These are phyloP conservation scores for Pelecanus crispus DNA, from an alignment of 2,113 vertebrate genomes.

Conservation along the genomic window DNA sequence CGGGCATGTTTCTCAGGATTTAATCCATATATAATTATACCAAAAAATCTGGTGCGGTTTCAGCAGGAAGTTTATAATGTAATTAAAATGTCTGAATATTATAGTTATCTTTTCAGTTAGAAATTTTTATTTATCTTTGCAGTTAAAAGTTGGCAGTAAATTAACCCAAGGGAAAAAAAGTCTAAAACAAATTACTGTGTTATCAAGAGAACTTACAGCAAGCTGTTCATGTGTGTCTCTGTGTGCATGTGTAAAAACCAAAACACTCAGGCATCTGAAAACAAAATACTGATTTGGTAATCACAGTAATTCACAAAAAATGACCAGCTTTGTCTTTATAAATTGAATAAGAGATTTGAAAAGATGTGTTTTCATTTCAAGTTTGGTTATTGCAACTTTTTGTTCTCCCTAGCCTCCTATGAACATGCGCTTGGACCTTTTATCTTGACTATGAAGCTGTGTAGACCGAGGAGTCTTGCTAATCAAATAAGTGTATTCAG, in stretches of 20 bases:
- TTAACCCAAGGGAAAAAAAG: neutral
- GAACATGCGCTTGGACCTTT: neutral
- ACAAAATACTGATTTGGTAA: neutral
- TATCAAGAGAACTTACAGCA: neutral
- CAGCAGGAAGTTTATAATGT: neutral
- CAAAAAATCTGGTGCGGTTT: neutral
- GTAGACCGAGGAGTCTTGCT: neutral
- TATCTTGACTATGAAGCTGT: rapidly evolving
- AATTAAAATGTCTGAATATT: neutral
- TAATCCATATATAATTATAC: neutral
- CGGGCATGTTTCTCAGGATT: neutral
- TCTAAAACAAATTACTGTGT: neutral
- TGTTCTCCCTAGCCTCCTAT: neutral
- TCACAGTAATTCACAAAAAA: neutral
- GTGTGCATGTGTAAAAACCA: neutral
- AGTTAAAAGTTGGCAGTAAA: neutral
- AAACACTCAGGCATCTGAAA: neutral
- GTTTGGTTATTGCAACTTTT: neutral
- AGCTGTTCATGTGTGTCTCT: neutral
- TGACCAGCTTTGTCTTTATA: neutral
- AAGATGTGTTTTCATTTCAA: neutral
- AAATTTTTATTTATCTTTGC: neutral
- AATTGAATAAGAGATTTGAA: neutral
- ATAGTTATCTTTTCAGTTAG: neutral
- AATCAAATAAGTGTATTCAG: neutral